Evolutionary conservation across 1,140 invertebrate genomes (phyloP).

Genomic region (Bradynema listronoti): DNA sequence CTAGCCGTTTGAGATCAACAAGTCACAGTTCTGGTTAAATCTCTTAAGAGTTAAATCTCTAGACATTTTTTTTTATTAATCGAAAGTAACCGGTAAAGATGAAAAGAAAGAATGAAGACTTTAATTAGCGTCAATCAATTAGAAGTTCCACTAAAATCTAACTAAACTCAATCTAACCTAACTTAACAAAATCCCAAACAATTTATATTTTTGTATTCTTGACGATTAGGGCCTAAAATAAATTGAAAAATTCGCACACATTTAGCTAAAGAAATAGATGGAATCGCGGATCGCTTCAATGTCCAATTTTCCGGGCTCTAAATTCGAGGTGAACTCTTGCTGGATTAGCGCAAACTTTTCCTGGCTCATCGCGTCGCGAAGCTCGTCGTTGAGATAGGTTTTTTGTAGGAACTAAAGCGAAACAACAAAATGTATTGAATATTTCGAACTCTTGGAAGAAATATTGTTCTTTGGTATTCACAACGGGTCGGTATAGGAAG

Average conservation of each 20-base stretch:
- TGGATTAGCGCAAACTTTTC: conserved; percentile 15
- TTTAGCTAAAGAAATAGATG: conserved; percentile 51
- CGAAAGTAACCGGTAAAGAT: no score
- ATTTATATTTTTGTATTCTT: no score
- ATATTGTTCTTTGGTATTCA: background rate
- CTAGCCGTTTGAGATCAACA: no score
- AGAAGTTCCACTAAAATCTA: no score
- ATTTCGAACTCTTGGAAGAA: conserved; percentile 6
- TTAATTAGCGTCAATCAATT: no score
- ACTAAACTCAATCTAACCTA: no score
- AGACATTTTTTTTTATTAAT: no score
- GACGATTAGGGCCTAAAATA: no score
- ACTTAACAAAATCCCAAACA: no score
- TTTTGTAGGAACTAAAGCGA: conserved; percentile 35
- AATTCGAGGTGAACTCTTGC: conserved; percentile 32
- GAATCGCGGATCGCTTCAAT: conserved; percentile 45
- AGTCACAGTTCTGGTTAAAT: no score
- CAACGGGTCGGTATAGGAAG: background rate
- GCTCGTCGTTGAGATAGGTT: conserved; percentile 27
- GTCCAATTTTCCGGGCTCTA: conserved; percentile 44
- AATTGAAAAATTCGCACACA: background rate
- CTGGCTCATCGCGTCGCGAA: conserved; percentile 15
- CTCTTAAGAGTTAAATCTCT: no score
- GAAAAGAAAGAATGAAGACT: no score
- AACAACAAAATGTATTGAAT: conserved; percentile 9